Conservation (phyloP, 2,888 invertebrate genomes). For the Apamea crenata region DNA sequence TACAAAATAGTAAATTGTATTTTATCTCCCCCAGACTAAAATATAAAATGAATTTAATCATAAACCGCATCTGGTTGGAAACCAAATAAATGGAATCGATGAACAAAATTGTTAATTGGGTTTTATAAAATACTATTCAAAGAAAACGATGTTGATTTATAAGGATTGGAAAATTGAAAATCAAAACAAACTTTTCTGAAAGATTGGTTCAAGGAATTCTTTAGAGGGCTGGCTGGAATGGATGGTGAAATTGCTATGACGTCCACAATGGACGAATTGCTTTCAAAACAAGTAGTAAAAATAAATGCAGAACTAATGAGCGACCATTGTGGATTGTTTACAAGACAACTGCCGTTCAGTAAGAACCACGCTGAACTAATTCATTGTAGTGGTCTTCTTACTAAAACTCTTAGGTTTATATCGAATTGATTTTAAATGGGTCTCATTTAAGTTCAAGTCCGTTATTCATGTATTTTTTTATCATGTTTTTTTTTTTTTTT, state of each 20-base stretch:
- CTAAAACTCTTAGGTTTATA: background rate
- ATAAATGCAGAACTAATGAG: constrained; percentile 24
- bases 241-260: constrained; percentile 37
- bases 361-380: constrained; percentile 3
- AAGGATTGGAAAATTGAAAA: constrained; percentile 24
- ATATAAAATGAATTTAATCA: background rate
- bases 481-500: background rate
- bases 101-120: constrained; percentile 12
- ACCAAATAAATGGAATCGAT: constrained; percentile 9
- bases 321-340: constrained; percentile 33
- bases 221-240: constrained; percentile 5
- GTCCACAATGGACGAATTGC: constrained; percentile 38
- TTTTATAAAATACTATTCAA: constrained; percentile 17
- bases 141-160: constrained; percentile 6
- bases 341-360: background rate
- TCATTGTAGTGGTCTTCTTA: background rate
- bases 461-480: background rate
- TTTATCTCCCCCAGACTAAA: background rate
- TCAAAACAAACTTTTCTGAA: constrained; percentile 5
- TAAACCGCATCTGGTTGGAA: background rate
- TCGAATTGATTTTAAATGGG: background rate
- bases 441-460: background rate
- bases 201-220: constrained; percentile 11
- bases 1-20: background rate
- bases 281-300: constrained; percentile 27